Conservation (phyloP, 2,113 vertebrate genomes). For the Plecturocebus donacophilus region DNA sequence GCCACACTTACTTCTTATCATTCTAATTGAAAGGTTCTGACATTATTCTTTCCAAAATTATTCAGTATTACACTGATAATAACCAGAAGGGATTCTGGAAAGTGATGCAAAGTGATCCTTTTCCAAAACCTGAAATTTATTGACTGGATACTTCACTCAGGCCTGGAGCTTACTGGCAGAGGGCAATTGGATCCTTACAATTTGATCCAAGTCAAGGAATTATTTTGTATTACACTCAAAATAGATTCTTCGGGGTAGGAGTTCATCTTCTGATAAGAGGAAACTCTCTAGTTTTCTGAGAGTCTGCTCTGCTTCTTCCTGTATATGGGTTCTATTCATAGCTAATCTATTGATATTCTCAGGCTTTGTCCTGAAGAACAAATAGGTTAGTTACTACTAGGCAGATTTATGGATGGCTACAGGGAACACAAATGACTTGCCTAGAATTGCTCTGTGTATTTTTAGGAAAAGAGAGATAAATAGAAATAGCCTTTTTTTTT, state of each 20-base stretch:
- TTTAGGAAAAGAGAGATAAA: not conserved
- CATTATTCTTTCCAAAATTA: conserved; percentile 31
- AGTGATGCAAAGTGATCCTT: not conserved
- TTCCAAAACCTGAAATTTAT: conserved; percentile 34
- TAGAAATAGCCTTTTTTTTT: not conserved
- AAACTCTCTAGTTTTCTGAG: not conserved
- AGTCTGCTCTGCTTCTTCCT: not conserved
- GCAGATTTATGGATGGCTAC: not conserved
- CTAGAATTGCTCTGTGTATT: not conserved
- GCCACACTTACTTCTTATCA: not conserved
- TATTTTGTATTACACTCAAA: not conserved
- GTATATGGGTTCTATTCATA: not conserved
- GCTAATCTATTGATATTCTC: not conserved
- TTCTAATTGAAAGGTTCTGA: not conserved
- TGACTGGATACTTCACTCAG: not conserved
- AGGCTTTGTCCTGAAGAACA: not conserved
- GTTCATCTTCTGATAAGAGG: not conserved
- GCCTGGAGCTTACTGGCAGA: not conserved
- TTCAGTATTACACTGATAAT: not conserved
- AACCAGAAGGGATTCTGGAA: conserved; percentile 43
- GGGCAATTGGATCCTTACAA: not conserved
- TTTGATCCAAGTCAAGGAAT: not conserved
- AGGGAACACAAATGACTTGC: not conserved
- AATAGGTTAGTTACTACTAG: not conserved
- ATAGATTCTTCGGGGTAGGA: not conserved